Base-by-base conservation (phyloP, 2,113 vertebrate species). In the Lagopus leucura region DNA sequence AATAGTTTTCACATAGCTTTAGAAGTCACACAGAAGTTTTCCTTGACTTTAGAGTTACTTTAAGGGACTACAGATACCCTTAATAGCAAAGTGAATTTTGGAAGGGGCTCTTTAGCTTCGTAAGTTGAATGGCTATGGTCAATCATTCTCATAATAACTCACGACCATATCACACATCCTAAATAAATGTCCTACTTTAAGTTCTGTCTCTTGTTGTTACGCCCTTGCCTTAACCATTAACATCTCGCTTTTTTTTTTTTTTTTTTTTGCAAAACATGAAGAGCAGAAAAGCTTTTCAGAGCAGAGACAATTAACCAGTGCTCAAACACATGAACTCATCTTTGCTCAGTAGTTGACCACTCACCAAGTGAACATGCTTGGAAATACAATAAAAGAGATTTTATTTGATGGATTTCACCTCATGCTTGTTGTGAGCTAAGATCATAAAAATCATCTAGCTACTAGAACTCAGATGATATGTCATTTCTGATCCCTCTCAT, bases 401-500 rank as follows among this genome's bases (percentile, higher is more conserved):
- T 89, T 55, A 87, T 11, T 18, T 27, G 20, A 50, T 5, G 11
- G 19, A 4, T 71, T 87, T 34, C 61, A 30, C 24, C 20, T 64
- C 43, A 47, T 0, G 2, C 55, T 87, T 54, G 4, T 5, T 65
- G 8, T 28, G 34, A n/a, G 32, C 32, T 84, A 40, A 63, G 30
- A 48, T 3, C 25, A 16, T 13, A 27, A 10, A 11, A 21, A 15
- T 16, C 20, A 78, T 24, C 10, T 13, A 74, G 1, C 6, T 65
- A 11, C 7, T 13, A 19, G 30, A 67, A 38, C 14, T 84, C 42
- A 79, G 42, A 2, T 36, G 30, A 28, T 7, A 5, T 20, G 32
- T 22, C 19, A 6, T 7, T 45, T 22, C 28, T 1, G 8, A 58
- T 67, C 66, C 24, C 4, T 38, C 34, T 82, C 5, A 0, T 15